phyloP scores from a whole-genome alignment of 92 coral and sea anemone species.

The Porites divaricata region DNA sequence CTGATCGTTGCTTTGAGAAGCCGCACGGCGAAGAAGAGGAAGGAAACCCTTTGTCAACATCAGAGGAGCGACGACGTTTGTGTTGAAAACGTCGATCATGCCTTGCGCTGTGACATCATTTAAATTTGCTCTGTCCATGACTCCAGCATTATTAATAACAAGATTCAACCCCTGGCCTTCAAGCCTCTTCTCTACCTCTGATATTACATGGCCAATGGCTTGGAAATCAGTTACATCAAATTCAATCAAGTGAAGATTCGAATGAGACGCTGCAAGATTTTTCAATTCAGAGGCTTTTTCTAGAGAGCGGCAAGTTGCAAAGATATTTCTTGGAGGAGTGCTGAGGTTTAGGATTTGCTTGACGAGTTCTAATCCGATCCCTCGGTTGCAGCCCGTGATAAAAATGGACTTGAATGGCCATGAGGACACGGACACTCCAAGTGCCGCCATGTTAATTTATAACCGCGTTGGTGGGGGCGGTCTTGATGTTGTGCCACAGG shows the following conservation, averaged over 20 bases:
- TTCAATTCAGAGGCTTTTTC: constrained; percentile 69
- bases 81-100: constrained; percentile 64
- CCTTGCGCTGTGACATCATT: constrained; percentile 75
- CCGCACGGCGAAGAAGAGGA: constrained; percentile 72
- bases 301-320: constrained; percentile 81
- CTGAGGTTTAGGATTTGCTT: constrained; percentile 66
- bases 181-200: constrained; percentile 51
- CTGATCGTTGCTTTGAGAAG: constrained; percentile 31
- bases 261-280: constrained; percentile 48
- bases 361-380: constrained; percentile 85
- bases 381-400: constrained; percentile 86
- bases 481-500: too few relatives aligned
- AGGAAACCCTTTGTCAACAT: constrained; percentile 73
- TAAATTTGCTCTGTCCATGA: constrained; percentile 38
- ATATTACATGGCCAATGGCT: constrained; percentile 46
- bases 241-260: constrained; percentile 65
- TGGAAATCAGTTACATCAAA: constrained; percentile 70
- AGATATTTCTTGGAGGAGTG: constrained; percentile 71
- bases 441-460: constrained; percentile 13
- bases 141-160: constrained; percentile 82
- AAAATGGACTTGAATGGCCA: constrained; percentile 58
- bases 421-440: too few relatives aligned
- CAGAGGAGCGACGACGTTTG: constrained; percentile 73
- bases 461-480: too few relatives aligned
- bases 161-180: constrained; percentile 69